Evolutionary conservation across 1,140 invertebrate species (phyloP), one percentile per base, ranked within the genome.

Genomic region (Pectinophora gossypiella): DNA sequence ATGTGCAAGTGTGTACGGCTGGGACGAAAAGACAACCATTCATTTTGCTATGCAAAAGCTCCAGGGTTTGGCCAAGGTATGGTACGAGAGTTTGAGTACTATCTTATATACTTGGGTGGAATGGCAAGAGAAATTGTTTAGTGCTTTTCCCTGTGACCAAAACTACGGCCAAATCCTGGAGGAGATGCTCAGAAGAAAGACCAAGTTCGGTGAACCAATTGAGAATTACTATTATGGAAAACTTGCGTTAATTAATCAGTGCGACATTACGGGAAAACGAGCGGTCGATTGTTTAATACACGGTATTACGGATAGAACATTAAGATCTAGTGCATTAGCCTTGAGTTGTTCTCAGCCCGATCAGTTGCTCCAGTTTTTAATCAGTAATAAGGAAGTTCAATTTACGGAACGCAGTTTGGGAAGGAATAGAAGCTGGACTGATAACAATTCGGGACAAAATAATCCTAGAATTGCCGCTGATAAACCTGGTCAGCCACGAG

Each of bases 21-120:
- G 59, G 59, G 59, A 61, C 32, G 59, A 61, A 3, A 61, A 36
- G 19, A 56, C 54, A 3, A 56, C 47, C 9, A 42, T 27, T 13
- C 54, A 56, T 27, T 61, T 56, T 47, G 49, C 59, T 6, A 52
- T 61, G 40, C 59, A 61, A 35, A 61, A 61, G 16, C 59, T 61
- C 19, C 53, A 55, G 32, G 59, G 59, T 12, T 38, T 61, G 36
- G 59, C 59, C 32, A 59, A 55, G 32, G 48, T 35, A 21, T 59
- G 57, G 57, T 59, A 59, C 35, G 48, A 59, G 16, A 22, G 56
- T 23, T 42, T 54, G 13, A 51, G 35, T 45, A 47, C 51, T 5
- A 55, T 62, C 48, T 51, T 32, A 27, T 54, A 35, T 23, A 50
- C 16, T 18, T 59, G 56, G 56, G 6, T 2, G 10, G 51, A 59